These are phyloP conservation scores for Automeris io DNA, from an alignment of 2,888 invertebrate genomes.

Conservation along the genomic window DNA sequence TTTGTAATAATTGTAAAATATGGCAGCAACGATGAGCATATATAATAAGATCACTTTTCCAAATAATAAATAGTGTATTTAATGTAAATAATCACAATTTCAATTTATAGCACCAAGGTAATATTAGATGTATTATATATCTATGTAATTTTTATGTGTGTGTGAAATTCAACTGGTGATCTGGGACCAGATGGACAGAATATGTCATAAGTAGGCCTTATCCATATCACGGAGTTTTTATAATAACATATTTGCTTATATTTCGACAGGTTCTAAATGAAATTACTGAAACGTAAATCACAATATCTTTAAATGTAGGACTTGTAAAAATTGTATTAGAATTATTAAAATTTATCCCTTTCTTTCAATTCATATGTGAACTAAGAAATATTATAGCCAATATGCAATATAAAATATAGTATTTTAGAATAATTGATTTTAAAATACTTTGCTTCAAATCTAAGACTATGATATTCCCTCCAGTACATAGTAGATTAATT, in stretches of 20 bases:
- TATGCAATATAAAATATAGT: too few relatives aligned
- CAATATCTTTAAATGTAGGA: too few relatives aligned
- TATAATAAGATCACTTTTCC: background rate
- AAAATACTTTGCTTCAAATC: slow-evolving; percentile 28
- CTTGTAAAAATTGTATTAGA: too few relatives aligned
- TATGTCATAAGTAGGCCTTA: slow-evolving; percentile 44
- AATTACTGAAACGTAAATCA: too few relatives aligned
- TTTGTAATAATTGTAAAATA: too few relatives aligned
- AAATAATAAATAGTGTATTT: background rate
- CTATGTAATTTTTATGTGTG: slow-evolving; percentile 19
- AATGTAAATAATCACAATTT: slow-evolving; percentile 17
- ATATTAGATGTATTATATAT: slow-evolving; percentile 18
- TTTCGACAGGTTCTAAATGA: slow-evolving; percentile 8
- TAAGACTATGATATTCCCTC: slow-evolving; percentile 68
- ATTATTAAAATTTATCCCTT: too few relatives aligned
- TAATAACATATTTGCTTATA: slow-evolving; percentile 12
- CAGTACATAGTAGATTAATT: slow-evolving; percentile 51
- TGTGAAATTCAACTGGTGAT: slow-evolving; percentile 48
- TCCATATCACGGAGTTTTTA: slow-evolving; percentile 32
- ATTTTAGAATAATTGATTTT: slow-evolving; percentile 5
- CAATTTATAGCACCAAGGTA: slow-evolving; percentile 30
- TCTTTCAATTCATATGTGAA: too few relatives aligned
- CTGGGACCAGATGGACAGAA: slow-evolving; percentile 55
- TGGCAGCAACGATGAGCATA: too few relatives aligned
- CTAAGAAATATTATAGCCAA: too few relatives aligned